These are phyloP conservation scores for Potamilus streckersoni DNA, from an alignment of 1,140 invertebrate genomes.

Conservation along the genomic window DNA sequence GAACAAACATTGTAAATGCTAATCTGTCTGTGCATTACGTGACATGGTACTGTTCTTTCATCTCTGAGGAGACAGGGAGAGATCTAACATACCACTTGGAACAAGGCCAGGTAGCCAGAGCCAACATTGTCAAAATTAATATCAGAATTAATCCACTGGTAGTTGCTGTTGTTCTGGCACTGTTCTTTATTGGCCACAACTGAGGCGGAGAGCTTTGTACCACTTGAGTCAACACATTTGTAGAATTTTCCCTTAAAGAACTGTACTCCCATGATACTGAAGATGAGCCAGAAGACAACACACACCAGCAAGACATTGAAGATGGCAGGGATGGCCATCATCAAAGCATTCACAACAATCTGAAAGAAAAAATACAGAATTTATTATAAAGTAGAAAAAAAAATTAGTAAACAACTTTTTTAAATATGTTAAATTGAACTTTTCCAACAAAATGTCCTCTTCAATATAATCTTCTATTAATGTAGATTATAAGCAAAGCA, in stretches of 20 bases:
- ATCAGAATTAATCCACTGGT: slow-evolving; percentile 94
- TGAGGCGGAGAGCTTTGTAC: slow-evolving; percentile 30
- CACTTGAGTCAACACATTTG: slow-evolving; percentile 85
- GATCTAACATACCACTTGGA: slow-evolving; percentile 82
- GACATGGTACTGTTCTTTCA: too few species aligned
- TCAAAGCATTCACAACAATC: slow-evolving; percentile 95
- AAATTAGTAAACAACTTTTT: too few species aligned
- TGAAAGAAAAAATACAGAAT: slow-evolving; percentile 63
- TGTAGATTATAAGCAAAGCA: too few species aligned
- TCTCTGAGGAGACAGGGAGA: too few species aligned
- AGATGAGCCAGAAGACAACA: slow-evolving; percentile 93
- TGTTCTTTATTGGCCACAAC: slow-evolving; percentile 48
- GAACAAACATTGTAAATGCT: too few species aligned
- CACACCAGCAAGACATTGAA: slow-evolving; percentile 93
- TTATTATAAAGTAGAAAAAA: too few species aligned
- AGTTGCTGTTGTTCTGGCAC: slow-evolving; percentile 71
- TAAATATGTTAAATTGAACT: too few species aligned
- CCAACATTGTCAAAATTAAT: slow-evolving; percentile 99
- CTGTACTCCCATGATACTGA: slow-evolving; percentile 93
- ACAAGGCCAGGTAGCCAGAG: slow-evolving; percentile 95
- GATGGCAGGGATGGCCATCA: slow-evolving; percentile 95
- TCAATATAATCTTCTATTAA: too few species aligned
- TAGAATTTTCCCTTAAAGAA: slow-evolving; percentile 92
- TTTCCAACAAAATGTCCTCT: too few species aligned
- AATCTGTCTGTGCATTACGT: too few species aligned